phyloP scores from a whole-genome alignment of 2,888 invertebrate genomes.

The Chaetogeoica ovagalla region DNA sequence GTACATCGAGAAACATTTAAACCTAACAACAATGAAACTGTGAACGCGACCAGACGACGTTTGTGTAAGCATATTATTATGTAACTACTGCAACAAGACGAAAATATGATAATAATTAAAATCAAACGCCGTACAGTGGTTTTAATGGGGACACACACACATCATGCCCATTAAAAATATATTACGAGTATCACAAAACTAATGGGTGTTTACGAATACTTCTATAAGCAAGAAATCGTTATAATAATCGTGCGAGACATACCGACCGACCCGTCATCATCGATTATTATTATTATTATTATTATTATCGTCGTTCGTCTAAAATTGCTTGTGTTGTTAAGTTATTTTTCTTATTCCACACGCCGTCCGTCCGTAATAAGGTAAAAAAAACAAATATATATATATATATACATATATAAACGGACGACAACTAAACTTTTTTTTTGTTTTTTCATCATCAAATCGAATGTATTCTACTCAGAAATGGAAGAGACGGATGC shows the following conservation, averaged over 20 bases:
- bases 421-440: background rate
- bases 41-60: too few relatives aligned
- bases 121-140: background rate
- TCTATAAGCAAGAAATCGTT: slow-evolving; percentile 6
- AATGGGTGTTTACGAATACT: slow-evolving; percentile 39
- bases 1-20: background rate
- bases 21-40: too few relatives aligned
- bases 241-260: slow-evolving; percentile 19
- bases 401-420: too few relatives aligned
- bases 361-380: background rate
- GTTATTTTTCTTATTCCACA: background rate
- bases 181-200: slow-evolving; percentile 11
- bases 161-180: slow-evolving; percentile 17
- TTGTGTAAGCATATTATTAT: background rate
- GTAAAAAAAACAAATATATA: too few relatives aligned
- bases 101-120: slow-evolving; percentile 23
- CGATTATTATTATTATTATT: slow-evolving; percentile 17
- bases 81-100: background rate
- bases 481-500: background rate
- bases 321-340: background rate
- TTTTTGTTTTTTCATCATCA: slow-evolving; percentile 4
- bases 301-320: background rate
- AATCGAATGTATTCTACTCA: background rate
- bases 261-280: background rate
- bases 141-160: slow-evolving; percentile 5